Percentiles rank a stretch among this genome's conserved stretches.
These are phyloP conservation scores for Siniperca scherzeri DNA, from an alignment of 2,797 vertebrate species.

Conservation along the genomic window DNA sequence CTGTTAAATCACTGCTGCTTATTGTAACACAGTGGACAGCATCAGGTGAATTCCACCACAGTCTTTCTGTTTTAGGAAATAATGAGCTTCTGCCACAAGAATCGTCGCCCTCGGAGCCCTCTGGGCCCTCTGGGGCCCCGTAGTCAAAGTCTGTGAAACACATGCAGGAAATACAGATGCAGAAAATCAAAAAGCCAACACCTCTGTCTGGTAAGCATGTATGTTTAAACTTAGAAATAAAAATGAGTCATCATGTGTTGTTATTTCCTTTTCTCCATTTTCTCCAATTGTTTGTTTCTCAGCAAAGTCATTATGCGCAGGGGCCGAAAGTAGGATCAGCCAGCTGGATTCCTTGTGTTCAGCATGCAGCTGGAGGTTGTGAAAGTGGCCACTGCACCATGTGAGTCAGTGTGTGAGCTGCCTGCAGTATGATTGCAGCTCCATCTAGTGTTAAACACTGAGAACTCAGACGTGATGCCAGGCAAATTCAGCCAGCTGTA, in stretches of 20 bases:
- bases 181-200: too few species aligned
- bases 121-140: too few species aligned
- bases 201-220: too few species aligned
- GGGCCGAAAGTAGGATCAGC: constrained; percentile 19
- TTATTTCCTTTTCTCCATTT: not conserved
- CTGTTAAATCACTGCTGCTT: constrained; percentile 78
- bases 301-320: constrained; percentile 6
- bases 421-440: constrained; percentile 84
- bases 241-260: not conserved
- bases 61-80: constrained; percentile 41
- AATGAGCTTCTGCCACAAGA: constrained; percentile 24
- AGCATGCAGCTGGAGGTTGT: constrained; percentile 15
- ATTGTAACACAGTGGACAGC: constrained; percentile 74
- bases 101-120: not conserved
- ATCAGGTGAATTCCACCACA: constrained; percentile 54
- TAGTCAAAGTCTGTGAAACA: constrained; percentile 7
- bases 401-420: not conserved
- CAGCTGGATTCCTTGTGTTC: constrained; percentile 30
- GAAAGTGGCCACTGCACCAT: constrained; percentile 16
- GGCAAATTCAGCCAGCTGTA: not conserved
- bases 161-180: not conserved
- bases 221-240: too few species aligned
- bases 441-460: constrained; percentile 85
- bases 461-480: constrained; percentile 9
- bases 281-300: constrained; percentile 7